A percentile compares a stretch with the other conserved stretches of the same genome.
These are phyloP conservation scores for Tachypleus tridentatus DNA, from an alignment of 1,140 invertebrate species.

Conservation along the genomic window DNA sequence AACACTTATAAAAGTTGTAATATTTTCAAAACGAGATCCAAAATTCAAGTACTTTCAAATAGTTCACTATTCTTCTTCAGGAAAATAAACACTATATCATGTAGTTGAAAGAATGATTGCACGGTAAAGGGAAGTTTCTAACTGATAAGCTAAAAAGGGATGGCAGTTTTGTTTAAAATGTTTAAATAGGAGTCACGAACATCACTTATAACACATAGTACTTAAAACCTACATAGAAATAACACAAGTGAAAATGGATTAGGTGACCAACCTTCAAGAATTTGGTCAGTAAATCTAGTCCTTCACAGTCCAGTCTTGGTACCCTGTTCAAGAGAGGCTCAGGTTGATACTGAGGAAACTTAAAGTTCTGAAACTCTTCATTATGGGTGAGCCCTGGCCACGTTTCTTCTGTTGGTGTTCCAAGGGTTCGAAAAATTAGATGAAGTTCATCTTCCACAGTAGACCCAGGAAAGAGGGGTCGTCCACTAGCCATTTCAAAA, in stretches of 20 bases:
- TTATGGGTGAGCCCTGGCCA: conserved; percentile 41
- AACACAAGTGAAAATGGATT: conserved; percentile 1
- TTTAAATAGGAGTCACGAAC: no score
- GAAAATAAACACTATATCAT: no score
- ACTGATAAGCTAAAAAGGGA: no score
- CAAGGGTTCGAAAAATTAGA: conserved; percentile 46
- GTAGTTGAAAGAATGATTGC: no score
- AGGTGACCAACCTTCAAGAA: conserved; percentile 41
- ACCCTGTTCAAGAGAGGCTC: conserved; percentile 41
- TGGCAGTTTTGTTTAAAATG: no score
- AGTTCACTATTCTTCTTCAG: no score
- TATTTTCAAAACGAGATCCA: no score
- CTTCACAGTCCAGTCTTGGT: conserved; percentile 45
- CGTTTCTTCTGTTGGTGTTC: conserved; percentile 42
- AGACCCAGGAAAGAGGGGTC: conserved; percentile 53
- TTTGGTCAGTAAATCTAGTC: conserved; percentile 42
- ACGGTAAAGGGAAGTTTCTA: no score
- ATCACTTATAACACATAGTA: conserved; percentile 4
- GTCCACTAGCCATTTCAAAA: conserved; percentile 54
- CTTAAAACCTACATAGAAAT: conserved; percentile 7
- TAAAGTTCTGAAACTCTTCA: conserved; percentile 36
- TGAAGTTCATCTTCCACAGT: conserved; percentile 52
- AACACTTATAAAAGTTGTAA: no score
- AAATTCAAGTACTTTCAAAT: no score
- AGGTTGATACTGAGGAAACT: conserved; percentile 36